Evolutionary conservation across 2,113 vertebrate genomes (phyloP).

Genomic region (Porphyrio hochstetteri): DNA sequence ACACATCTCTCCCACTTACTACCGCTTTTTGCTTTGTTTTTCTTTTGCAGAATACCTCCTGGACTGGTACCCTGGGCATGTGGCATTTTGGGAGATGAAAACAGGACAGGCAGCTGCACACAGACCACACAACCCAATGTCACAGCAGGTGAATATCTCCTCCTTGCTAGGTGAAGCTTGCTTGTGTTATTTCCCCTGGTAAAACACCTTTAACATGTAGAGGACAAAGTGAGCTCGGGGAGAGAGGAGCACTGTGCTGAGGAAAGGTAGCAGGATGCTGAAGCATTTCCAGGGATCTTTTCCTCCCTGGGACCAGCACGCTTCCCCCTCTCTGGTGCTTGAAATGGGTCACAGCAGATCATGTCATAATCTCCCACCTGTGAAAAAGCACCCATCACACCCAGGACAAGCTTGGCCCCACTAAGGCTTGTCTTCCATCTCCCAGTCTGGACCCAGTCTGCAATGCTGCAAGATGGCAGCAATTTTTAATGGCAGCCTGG

Average conservation of each 20-base stretch:
- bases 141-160: background rate
- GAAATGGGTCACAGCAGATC: background rate
- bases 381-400: background rate
- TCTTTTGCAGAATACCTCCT: background rate
- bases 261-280: background rate
- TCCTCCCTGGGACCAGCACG: background rate
- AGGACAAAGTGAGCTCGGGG: background rate
- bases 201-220: background rate
- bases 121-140: background rate
- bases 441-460: background rate
- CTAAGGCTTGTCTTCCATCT: background rate
- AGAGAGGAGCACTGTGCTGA: background rate
- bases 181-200: background rate
- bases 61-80: background rate
- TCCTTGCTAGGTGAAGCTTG: background rate
- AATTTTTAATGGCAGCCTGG: background rate
- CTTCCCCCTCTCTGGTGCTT: background rate
- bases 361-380: background rate
- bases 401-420: background rate
- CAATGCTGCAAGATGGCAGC: background rate
- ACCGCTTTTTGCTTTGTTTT: background rate
- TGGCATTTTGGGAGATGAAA: background rate
- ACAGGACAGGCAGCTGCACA: background rate
- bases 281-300: background rate
- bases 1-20: background rate